Evolutionary conservation across 2,113 vertebrate species (phyloP).

Genomic region (Salvelinus sp.): DNA sequence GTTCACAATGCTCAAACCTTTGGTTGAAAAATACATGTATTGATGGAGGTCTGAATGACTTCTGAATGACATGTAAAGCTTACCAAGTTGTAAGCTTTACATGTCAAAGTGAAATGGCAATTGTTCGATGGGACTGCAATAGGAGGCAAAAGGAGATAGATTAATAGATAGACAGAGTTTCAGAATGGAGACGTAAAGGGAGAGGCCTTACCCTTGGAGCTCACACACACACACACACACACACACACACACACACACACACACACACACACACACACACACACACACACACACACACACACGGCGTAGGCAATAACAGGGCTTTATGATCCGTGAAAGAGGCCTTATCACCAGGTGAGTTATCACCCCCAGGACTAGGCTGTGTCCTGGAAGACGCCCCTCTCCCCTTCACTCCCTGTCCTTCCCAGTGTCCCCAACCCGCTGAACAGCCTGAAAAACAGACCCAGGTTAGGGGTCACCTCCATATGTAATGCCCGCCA

Average conservation of each 20-base stretch:
- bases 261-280: neutral
- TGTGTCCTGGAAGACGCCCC: neutral
- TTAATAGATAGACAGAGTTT: too few relatives aligned
- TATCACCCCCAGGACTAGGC: neutral
- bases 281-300: neutral
- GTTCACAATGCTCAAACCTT: too few relatives aligned
- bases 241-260: too few relatives aligned
- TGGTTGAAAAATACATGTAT: too few relatives aligned
- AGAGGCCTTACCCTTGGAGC: neutral
- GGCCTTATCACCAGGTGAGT: constrained; percentile 11
- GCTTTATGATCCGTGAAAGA: constrained; percentile 21
- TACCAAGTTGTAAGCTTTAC: too few relatives aligned
- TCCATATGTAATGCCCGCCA: neutral
- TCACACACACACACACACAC: neutral
- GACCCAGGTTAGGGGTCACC: neutral
- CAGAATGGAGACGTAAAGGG: neutral
- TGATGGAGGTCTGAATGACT: too few relatives aligned
- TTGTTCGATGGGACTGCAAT: too few relatives aligned
- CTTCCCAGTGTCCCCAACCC: too few relatives aligned
- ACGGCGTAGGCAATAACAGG: constrained; percentile 1
- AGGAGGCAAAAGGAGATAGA: too few relatives aligned
- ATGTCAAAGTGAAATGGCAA: too few relatives aligned
- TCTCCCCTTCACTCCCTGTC: too few relatives aligned
- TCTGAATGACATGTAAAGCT: too few relatives aligned
- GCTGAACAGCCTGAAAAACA: neutral